Evolutionary conservation across 2,888 invertebrate genomes (phyloP).

Genomic region (Poecilobothrus nobilitatus): DNA sequence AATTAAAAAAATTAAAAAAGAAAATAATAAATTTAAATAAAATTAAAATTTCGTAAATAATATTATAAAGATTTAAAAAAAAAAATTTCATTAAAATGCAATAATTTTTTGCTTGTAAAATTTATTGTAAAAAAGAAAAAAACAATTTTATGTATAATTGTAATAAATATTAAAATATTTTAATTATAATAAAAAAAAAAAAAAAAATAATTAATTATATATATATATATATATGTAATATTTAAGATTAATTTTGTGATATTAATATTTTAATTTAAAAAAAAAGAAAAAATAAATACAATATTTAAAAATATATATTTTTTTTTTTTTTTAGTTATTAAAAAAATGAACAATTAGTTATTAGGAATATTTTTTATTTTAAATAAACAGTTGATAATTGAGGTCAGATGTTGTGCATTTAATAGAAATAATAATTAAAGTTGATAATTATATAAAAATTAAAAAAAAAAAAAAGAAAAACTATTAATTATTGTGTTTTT

Average conservation of each 20-base stretch:
- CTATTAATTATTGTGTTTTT: background rate
- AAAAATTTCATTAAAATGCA: too few relatives aligned
- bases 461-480: too few relatives aligned
- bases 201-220: background rate
- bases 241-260: constrained; percentile 1
- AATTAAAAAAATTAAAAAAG: too few relatives aligned
- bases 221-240: background rate
- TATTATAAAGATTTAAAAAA: too few relatives aligned
- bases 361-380: background rate
- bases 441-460: constrained; percentile 1
- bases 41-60: too few relatives aligned
- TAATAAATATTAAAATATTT: too few relatives aligned
- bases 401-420: background rate
- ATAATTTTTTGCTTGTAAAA: too few relatives aligned
- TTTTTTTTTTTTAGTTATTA: background rate
- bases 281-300: background rate
- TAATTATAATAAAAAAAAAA: too few relatives aligned
- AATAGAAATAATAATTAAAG: background rate
- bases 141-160: too few relatives aligned
- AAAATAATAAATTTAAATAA: too few relatives aligned
- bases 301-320: background rate
- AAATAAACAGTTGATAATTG: background rate
- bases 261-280: background rate
- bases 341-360: background rate
- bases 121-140: too few relatives aligned